phyloP scores from a whole-genome alignment of 2,113 vertebrate species.

The Alectura lathami region DNA sequence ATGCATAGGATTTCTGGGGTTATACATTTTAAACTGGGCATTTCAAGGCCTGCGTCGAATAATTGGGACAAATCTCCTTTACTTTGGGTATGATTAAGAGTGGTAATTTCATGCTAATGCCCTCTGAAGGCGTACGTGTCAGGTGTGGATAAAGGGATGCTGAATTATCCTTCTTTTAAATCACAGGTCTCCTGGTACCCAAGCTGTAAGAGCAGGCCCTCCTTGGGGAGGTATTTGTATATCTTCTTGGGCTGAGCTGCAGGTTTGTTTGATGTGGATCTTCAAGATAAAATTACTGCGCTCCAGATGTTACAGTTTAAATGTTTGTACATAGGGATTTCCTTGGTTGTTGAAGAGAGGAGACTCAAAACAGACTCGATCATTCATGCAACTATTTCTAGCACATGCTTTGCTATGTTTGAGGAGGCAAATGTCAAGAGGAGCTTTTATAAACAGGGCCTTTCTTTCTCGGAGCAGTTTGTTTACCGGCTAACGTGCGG shows the following conservation, averaged over 20 bases:
- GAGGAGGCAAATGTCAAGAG: conserved; percentile 65
- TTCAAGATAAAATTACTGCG: conserved; percentile 75
- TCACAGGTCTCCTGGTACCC: conserved; percentile 8
- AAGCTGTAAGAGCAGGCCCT: conserved; percentile 26
- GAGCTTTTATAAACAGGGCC: conserved; percentile 58
- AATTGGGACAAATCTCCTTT: conserved; percentile 55
- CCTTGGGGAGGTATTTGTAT: conserved; percentile 73
- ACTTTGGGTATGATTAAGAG: conserved; percentile 47
- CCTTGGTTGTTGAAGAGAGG: conserved; percentile 73
- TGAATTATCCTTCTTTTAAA: conserved; percentile 62
- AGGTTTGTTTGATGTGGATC: conserved; percentile 76
- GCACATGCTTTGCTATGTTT: conserved; percentile 56
- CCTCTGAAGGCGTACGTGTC: conserved; percentile 42
- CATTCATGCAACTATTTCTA: conserved; percentile 73
- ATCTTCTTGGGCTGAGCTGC: conserved; percentile 62
- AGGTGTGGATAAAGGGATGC: conserved; percentile 53
- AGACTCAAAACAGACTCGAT: conserved; percentile 77
- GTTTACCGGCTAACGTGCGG: conserved; percentile 37
- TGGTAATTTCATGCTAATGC: conserved; percentile 44
- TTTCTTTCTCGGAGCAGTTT: conserved; percentile 39
- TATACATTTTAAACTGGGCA: conserved; percentile 38
- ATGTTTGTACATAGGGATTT: conserved; percentile 77
- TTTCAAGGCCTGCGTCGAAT: conserved; percentile 13
- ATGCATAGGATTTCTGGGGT: neutral
- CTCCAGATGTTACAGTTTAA: conserved; percentile 78